Evolutionary conservation across 2,888 invertebrate species (phyloP).

Genomic region (Heteropelma amictum): DNA sequence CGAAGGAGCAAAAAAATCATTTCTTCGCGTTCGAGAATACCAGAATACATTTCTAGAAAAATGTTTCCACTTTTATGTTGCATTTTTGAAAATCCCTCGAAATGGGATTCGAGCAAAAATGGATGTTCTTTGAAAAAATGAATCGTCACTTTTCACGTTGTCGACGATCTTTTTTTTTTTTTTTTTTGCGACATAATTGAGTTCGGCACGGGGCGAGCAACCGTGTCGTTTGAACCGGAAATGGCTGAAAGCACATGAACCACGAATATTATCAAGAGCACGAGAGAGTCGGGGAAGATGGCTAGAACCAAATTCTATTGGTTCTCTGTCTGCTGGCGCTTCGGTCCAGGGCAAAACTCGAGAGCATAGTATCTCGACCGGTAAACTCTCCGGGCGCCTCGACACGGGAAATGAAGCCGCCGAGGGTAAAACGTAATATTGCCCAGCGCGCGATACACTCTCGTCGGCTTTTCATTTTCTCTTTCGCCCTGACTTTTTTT

Average conservation of each 20-base stretch:
- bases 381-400: conserved; percentile 37
- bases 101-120: neutral
- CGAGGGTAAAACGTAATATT: conserved; percentile 56
- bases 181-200: neutral
- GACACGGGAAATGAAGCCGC: conserved; percentile 57
- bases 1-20: too few species aligned
- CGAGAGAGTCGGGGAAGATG: neutral
- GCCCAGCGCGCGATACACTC: conserved; percentile 45
- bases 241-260: neutral
- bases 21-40: too few species aligned
- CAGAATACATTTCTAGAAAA: too few species aligned
- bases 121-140: neutral
- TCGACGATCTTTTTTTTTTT: neutral
- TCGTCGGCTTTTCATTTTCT: conserved; percentile 24
- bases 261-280: neutral
- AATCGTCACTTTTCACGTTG: neutral
- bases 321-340: neutral
- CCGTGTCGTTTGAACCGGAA: neutral
- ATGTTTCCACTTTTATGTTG: too few species aligned
- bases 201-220: neutral
- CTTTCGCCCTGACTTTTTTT: conserved; percentile 6
- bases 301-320: neutral
- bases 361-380: conserved; percentile 11
- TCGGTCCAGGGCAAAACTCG: conserved; percentile 11
- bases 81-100: too few species aligned